A percentile compares a stretch with the other conserved stretches of the same genome.
Evolutionary conservation across 2,888 invertebrate genomes (phyloP).

Genomic region (Synanthedon andrenaeformis): DNA sequence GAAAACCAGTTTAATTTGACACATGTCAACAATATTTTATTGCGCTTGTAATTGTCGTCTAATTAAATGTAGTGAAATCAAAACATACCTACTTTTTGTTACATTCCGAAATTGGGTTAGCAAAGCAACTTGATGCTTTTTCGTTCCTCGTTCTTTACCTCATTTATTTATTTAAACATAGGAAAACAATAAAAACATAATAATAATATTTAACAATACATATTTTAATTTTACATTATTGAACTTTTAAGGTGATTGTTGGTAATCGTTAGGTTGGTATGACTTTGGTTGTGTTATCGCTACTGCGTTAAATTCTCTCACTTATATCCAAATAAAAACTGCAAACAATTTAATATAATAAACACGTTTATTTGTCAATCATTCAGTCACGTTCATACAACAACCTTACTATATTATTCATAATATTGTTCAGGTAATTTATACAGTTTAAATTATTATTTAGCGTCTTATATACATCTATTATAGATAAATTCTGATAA

Average conservation of each 20-base stretch:
- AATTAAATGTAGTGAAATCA: conserved; percentile 3
- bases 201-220: too few species aligned
- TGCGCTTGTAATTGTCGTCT: conserved; percentile 3
- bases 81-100: neutral
- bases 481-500: neutral
- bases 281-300: too few species aligned
- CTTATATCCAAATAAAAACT: conserved; percentile 31
- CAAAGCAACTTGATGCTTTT: too few species aligned
- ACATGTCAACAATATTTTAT: conserved; percentile 16
- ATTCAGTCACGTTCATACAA: conserved; percentile 36
- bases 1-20: conserved; percentile 22
- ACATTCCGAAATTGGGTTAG: neutral
- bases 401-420: conserved; percentile 41
- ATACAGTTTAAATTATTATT: conserved; percentile 14
- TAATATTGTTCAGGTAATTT: conserved; percentile 15
- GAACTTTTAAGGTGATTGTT: too few species aligned
- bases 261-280: too few species aligned
- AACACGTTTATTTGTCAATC: conserved; percentile 59
- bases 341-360: conserved; percentile 46
- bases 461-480: neutral
- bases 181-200: too few species aligned
- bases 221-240: too few species aligned
- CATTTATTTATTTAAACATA: too few species aligned
- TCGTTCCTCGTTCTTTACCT: too few species aligned
- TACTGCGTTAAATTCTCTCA: too few species aligned